Evolutionary conservation across 2,797 vertebrate species (phyloP), one percentile per base, ranked within the genome.

Genomic region (Dendrocincla tyrannina): DNA sequence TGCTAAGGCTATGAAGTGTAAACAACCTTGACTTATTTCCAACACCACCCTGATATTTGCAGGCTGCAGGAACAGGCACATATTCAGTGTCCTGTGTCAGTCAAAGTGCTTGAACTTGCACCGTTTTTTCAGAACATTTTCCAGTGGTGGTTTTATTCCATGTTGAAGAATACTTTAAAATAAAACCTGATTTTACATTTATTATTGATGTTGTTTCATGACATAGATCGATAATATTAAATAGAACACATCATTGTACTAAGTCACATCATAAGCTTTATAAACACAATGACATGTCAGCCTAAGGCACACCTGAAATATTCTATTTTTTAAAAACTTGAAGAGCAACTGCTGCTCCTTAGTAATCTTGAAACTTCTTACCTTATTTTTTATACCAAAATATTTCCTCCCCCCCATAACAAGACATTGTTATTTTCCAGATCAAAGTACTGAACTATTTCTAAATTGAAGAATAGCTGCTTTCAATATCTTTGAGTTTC

Each of bases 301-400:
- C 74, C 80, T 82, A 92, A 67, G 41, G 17, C 13, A 70, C 19
- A 88, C 22, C 13, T 20, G 53, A 87, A 89, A 79, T 47, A 59
- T 4, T 47, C 20, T 79, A 9, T 44, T 79, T 92, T 88, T 89
- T 55, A 22, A 63, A 83, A 91, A 19, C 25, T 35, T 85, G 59
- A 73, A 69, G 20, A 2, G 13, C 46, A 10, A 35, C 42, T 89
- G 32, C 33, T 74, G 27, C 13, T 91, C 77, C 55, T 74, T 46
- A 41, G 13, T 49, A 62, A n/a, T 50, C 62, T 55, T 63, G 33
- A 88, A 92, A 83, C 8, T 55, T 68, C 49, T 69, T 70, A 59
- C 11, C 14, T 89, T n/a, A 24, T 70, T 80, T 91, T 75, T 62
- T 78, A 70, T n/a, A 86, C 41, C 20, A 85, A 96, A 95, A 77